Evolutionary conservation across 1,140 invertebrate species (phyloP).

Genomic region (Sitobion miscanthi): DNA sequence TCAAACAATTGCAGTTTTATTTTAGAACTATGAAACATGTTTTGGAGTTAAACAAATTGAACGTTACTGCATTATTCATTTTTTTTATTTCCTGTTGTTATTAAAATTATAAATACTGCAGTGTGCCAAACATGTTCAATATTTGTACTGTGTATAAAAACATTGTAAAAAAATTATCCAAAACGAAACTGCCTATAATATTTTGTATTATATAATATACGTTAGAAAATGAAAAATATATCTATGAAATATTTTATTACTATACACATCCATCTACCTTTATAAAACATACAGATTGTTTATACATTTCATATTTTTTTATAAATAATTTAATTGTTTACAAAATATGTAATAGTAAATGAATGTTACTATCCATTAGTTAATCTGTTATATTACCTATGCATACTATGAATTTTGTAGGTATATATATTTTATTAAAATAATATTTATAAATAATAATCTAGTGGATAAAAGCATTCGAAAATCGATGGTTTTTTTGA

Average conservation of each 20-base stretch:
- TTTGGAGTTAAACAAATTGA: neutral
- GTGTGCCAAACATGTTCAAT: neutral
- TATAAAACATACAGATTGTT: neutral
- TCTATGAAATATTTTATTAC: neutral
- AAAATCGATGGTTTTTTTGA: neutral
- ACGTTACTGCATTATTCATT: neutral
- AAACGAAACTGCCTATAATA: neutral
- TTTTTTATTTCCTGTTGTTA: conserved; percentile 36
- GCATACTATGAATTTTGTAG: neutral
- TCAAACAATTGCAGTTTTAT: neutral
- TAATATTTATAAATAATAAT: neutral
- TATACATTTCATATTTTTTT: neutral
- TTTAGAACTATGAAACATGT: neutral
- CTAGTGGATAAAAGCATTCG: neutral
- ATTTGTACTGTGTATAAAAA: neutral
- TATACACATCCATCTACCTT: neutral
- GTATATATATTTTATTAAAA: neutral
- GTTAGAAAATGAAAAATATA: neutral
- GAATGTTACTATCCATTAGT: neutral
- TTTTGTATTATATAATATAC: neutral
- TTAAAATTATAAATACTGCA: neutral
- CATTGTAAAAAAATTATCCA: neutral
- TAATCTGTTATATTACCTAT: neutral
- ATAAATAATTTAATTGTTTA: conserved; percentile 7
- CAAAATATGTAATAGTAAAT: neutral